Percentiles rank a stretch among this genome's conserved stretches.
These are phyloP conservation scores for Dendrophyllia cribrosa DNA, from an alignment of 64 coral and sea anemone genomes.

Conservation along the genomic window DNA sequence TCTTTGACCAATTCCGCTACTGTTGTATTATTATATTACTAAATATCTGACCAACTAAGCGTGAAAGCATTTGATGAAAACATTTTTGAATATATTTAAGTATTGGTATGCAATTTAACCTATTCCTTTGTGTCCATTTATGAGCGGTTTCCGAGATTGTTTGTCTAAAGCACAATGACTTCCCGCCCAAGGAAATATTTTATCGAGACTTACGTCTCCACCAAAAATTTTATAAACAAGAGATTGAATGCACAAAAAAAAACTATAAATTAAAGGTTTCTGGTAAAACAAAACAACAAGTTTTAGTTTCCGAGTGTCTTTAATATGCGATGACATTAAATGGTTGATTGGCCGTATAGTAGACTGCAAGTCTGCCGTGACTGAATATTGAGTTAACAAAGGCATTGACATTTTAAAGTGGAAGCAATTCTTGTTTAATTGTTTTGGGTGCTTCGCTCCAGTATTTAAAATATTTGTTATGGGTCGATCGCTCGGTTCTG, in stretches of 20 bases:
- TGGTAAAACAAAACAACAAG: too few species aligned
- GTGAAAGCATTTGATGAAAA: neutral
- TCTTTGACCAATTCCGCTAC: neutral
- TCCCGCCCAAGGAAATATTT: conserved; percentile 4
- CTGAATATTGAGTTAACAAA: neutral
- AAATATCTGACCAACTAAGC: neutral
- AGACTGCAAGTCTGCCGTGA: neutral
- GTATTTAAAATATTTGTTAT: neutral
- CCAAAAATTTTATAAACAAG: neutral
- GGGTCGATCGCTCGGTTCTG: too few species aligned
- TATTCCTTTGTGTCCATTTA: neutral
- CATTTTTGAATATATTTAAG: conserved; percentile 12
- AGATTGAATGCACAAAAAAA: too few species aligned
- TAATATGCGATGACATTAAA: too few species aligned
- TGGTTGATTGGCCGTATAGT: neutral
- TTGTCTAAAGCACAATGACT: conserved; percentile 1
- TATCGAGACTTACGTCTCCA: neutral
- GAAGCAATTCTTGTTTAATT: neutral
- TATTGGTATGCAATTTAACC: neutral
- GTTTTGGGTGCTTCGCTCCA: neutral
- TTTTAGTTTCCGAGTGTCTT: too few species aligned
- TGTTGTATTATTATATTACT: neutral
- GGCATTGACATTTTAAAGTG: neutral
- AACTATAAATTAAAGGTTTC: too few species aligned
- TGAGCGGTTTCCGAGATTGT: neutral